A percentile compares a stretch with the other conserved stretches of the same genome.
These are phyloP conservation scores for Liasis olivaceus DNA, from an alignment of 2,797 vertebrate genomes.

Conservation along the genomic window DNA sequence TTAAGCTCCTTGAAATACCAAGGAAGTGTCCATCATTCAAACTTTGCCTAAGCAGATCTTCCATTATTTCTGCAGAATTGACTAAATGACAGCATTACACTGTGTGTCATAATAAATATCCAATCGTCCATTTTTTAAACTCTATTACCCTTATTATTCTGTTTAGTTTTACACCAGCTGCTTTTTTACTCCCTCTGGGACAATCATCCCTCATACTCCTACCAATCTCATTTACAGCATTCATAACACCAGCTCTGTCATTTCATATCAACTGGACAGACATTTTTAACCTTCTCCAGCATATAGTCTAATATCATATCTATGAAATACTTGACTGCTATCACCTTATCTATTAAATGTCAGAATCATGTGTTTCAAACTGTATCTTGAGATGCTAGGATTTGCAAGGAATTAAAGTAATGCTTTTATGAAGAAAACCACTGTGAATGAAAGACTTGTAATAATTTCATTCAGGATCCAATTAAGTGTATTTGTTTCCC, in stretches of 20 bases:
- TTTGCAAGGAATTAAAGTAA: conserved; percentile 60
- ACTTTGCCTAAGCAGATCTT: neutral
- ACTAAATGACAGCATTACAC: neutral
- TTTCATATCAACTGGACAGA: conserved; percentile 61
- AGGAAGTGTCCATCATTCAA: neutral
- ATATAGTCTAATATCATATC: conserved; percentile 67
- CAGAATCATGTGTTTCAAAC: conserved; percentile 74
- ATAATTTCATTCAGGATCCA: neutral
- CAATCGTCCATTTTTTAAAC: neutral
- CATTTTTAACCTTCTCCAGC: conserved; percentile 72
- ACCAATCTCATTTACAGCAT: conserved; percentile 52
- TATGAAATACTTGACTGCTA: conserved; percentile 70
- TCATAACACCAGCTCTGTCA: conserved; percentile 70
- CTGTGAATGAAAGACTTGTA: neutral
- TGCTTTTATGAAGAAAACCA: conserved; percentile 40
- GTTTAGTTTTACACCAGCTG: neutral
- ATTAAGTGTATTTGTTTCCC: conserved; percentile 24
- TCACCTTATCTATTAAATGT: conserved; percentile 78
- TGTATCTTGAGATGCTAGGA: conserved; percentile 64
- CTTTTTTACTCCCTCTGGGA: conserved; percentile 35
- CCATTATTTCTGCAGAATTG: neutral
- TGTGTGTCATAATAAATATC: neutral
- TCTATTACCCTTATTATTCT: neutral
- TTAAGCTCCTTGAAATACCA: neutral
- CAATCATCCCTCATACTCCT: conserved; percentile 25